Percentiles rank a stretch among this genome's conserved stretches.
These are phyloP conservation scores for Eublepharis macularius DNA, from an alignment of 2,113 vertebrate species.

Conservation along the genomic window DNA sequence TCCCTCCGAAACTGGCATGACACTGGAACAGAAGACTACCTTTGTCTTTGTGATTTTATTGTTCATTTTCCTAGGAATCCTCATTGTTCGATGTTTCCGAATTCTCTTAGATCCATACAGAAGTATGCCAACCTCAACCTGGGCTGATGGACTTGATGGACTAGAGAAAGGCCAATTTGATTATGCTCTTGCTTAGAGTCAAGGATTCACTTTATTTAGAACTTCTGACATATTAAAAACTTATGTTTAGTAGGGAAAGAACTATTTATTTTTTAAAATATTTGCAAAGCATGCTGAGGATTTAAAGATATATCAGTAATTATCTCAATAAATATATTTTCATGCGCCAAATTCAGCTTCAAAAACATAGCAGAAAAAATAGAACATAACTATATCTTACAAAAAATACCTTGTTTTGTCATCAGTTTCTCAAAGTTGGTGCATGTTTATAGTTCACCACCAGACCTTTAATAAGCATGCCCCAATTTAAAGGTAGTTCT, in stretches of 20 bases:
- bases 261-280: background rate
- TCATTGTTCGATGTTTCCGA: constrained; percentile 83
- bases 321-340: background rate
- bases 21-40: constrained; percentile 85
- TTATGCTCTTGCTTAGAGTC: constrained; percentile 70
- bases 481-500: background rate
- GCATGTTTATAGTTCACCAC: background rate
- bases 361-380: background rate
- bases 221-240: background rate
- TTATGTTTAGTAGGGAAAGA: background rate
- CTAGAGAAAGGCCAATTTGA: constrained; percentile 88
- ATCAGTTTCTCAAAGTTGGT: background rate
- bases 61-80: constrained; percentile 84
- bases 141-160: constrained; percentile 83
- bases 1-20: constrained; percentile 71
- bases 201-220: background rate
- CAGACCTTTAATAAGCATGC: background rate
- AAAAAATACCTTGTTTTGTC: background rate
- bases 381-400: background rate
- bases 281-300: background rate
- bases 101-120: constrained; percentile 84
- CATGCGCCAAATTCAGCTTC: background rate
- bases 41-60: constrained; percentile 85
- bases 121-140: constrained; percentile 85
- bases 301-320: background rate